These are phyloP conservation scores for Akabosia matsudoensis DNA, from an alignment of 1,140 invertebrate genomes.

Conservation along the genomic window DNA sequence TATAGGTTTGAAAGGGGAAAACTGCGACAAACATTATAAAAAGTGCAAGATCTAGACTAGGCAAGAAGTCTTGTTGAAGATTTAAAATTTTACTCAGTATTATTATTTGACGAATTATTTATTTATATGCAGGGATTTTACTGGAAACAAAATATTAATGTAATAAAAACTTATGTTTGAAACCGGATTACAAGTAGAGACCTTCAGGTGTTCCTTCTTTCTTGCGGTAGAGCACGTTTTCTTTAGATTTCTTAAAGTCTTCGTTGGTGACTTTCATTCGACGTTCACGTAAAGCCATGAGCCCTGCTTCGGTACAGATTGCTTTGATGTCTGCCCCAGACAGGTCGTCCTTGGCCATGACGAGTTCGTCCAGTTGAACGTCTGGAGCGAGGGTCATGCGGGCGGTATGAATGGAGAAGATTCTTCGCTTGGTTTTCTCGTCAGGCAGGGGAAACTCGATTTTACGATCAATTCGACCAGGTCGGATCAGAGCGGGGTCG, in stretches of 20 bases:
- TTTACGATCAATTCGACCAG: conserved; percentile 97
- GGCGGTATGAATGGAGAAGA: conserved; percentile 97
- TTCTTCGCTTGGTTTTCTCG: conserved; percentile 97
- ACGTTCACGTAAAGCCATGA: conserved; percentile 94
- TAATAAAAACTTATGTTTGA: neutral
- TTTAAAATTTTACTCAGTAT: no score
- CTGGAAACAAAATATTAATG: neutral
- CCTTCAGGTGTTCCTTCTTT: conserved; percentile 99
- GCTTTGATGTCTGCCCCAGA: conserved; percentile 92
- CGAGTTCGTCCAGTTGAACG: conserved; percentile 95
- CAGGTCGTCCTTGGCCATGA: conserved; percentile 99
- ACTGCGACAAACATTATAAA: neutral
- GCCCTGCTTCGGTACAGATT: conserved; percentile 98
- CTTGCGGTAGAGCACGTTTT: conserved; percentile 98
- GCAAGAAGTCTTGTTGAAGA: no score
- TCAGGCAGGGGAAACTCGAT: conserved; percentile 99
- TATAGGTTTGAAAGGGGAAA: neutral
- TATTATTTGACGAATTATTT: neutral
- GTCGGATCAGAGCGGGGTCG: conserved; percentile 96
- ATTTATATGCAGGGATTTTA: no score
- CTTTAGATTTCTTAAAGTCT: conserved; percentile 99
- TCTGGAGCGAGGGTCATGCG: conserved; percentile 96
- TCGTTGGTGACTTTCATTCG: conserved; percentile 99
- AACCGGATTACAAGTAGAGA: conserved; percentile 80
- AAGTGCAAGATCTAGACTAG: neutral